A percentile compares a stretch with the other conserved stretches of the same genome.
phyloP scores from a whole-genome alignment of 2,888 invertebrate species.

The Schizaphis graminum region DNA sequence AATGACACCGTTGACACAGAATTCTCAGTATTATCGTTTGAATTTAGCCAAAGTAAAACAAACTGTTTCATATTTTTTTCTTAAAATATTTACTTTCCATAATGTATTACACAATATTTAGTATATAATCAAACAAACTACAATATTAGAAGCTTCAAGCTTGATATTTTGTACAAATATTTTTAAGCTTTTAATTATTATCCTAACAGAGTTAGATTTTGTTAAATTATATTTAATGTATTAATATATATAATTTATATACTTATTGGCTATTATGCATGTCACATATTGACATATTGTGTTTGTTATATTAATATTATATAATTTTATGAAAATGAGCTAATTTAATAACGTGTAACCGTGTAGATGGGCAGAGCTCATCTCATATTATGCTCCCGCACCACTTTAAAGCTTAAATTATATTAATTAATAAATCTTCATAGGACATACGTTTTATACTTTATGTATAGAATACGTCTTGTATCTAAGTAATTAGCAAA shows the following conservation, averaged over 20 bases:
- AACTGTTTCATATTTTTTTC: neutral
- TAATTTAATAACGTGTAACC: neutral
- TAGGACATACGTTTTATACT: neutral
- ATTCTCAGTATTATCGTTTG: neutral
- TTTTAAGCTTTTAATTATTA: neutral
- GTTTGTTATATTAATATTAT: neutral
- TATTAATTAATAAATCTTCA: neutral
- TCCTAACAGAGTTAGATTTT: neutral
- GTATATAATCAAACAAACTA: neutral
- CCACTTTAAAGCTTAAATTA: neutral
- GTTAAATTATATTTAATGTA: neutral
- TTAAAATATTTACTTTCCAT: neutral
- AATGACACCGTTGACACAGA: neutral
- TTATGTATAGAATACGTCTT: neutral
- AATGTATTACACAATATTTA: neutral
- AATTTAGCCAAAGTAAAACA: neutral
- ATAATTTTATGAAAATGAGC: neutral
- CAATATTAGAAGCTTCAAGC: neutral
- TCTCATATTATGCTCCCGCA: neutral
- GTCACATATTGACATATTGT: neutral
- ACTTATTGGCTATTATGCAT: neutral
- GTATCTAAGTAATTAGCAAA: neutral
- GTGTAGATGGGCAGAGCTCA: neutral
- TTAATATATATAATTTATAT: neutral
- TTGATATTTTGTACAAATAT: neutral